A percentile compares a stretch with the other conserved stretches of the same genome.
Evolutionary conservation across 2,888 invertebrate genomes (phyloP).

Genomic region (Brachynemurus nebulosus): DNA sequence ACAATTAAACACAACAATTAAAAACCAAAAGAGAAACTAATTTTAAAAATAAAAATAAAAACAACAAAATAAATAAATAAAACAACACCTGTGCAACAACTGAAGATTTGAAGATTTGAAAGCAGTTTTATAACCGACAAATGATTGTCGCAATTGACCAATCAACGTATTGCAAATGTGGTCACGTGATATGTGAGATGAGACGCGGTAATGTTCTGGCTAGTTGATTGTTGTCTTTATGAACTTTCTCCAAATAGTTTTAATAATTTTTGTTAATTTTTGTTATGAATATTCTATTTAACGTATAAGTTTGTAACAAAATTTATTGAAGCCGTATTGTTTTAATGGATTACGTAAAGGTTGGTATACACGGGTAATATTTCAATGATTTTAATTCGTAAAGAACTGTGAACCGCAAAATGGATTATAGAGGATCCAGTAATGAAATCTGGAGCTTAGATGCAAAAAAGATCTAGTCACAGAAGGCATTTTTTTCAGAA

Average conservation of each 20-base stretch:
- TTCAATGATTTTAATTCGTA: too few relatives aligned
- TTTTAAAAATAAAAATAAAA: neutral
- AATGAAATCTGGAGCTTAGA: too few relatives aligned
- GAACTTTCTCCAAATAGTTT: constrained; percentile 1
- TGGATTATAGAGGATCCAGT: too few relatives aligned
- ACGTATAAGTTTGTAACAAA: too few relatives aligned
- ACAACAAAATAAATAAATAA: neutral
- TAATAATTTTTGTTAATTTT: too few relatives aligned
- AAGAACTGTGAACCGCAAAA: too few relatives aligned
- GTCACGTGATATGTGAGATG: neutral
- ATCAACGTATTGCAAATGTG: neutral
- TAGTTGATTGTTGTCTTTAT: neutral
- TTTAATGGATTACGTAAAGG: too few relatives aligned
- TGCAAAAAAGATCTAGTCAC: too few relatives aligned
- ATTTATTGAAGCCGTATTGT: too few relatives aligned
- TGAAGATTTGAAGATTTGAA: constrained; percentile 1
- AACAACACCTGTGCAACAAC: neutral
- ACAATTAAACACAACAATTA: neutral
- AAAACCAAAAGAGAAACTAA: neutral
- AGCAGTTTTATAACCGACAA: neutral
- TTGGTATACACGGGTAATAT: too few relatives aligned
- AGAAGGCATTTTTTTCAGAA: too few relatives aligned
- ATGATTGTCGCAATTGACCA: neutral
- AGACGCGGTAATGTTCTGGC: constrained; percentile 1
- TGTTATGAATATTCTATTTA: too few relatives aligned